phyloP scores from a whole-genome alignment of 2,113 vertebrate species.

The Calyptomena viridis region DNA sequence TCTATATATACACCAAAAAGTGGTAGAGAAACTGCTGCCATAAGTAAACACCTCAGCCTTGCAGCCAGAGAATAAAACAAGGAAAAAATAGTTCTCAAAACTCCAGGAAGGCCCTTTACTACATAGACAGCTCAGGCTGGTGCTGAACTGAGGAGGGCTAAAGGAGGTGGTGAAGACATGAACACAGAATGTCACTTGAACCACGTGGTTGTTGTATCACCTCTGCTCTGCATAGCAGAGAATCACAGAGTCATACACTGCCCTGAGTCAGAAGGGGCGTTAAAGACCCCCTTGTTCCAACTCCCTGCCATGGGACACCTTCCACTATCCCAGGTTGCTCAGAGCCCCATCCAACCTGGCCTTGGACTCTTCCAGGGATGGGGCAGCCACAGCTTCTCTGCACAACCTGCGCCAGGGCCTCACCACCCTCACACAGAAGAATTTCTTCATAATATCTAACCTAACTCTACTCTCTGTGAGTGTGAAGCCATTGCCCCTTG shows the following conservation, averaged over 20 bases:
- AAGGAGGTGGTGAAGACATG: neutral
- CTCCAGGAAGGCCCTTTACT: neutral
- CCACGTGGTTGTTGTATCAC: neutral
- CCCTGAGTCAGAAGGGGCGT: neutral
- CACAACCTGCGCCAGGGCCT: neutral
- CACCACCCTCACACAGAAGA: accelerated
- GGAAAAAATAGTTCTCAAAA: neutral
- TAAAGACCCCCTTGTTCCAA: accelerated
- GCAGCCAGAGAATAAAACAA: neutral
- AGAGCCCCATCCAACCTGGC: neutral
- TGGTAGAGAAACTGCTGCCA: neutral
- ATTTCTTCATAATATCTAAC: accelerated
- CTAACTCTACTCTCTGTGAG: accelerated
- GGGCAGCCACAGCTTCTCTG: neutral
- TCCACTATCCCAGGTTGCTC: accelerated
- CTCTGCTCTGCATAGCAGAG: neutral
- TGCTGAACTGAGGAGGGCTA: neutral
- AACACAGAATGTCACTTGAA: neutral
- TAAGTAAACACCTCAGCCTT: neutral
- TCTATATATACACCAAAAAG: neutral
- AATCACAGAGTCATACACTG: neutral
- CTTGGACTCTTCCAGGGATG: accelerated
- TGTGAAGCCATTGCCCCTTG: neutral
- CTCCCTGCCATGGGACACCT: neutral
- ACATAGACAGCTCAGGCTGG: neutral